phyloP scores from a whole-genome alignment of 2,797 vertebrate species.

The Enteromius viviparus region DNA sequence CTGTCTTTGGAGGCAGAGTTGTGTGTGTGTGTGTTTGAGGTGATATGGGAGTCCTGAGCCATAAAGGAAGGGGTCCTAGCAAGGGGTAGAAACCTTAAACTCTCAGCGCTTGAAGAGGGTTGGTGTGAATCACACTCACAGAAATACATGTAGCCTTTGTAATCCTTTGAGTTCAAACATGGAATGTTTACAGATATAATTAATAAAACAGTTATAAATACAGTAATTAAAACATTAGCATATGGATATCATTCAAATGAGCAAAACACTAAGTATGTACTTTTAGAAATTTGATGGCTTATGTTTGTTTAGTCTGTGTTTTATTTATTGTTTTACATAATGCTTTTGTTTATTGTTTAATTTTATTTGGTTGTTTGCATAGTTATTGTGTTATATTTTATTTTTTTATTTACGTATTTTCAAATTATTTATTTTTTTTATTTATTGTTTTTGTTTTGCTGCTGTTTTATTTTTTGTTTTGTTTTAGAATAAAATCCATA shows the following conservation, averaged over 20 bases:
- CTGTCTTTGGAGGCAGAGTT: constrained; percentile 12
- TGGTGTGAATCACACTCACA: not conserved
- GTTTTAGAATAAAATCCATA: not conserved
- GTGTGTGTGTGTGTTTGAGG: constrained; percentile 18
- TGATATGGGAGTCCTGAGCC: constrained; percentile 27
- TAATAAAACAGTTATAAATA: not conserved
- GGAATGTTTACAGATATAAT: not conserved
- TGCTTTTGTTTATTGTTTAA: not conserved
- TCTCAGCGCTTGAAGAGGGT: not conserved
- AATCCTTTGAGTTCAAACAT: not conserved
- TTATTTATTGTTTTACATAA: not conserved
- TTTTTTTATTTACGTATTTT: not conserved
- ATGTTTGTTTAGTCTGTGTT: not conserved
- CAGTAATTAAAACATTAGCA: not conserved
- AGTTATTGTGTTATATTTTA: not conserved
- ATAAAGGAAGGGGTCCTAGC: constrained; percentile 27
- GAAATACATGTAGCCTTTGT: not conserved
- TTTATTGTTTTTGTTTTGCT: too few species aligned
- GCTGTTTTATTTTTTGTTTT: not conserved
- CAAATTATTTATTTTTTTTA: too few species aligned
- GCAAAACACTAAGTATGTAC: not conserved
- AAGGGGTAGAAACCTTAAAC: constrained; percentile 27
- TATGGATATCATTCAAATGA: not conserved
- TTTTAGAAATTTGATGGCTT: not conserved
- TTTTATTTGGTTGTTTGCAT: not conserved